These are phyloP conservation scores for Anas bahamensis DNA, from an alignment of 2,797 vertebrate genomes.

Conservation along the genomic window DNA sequence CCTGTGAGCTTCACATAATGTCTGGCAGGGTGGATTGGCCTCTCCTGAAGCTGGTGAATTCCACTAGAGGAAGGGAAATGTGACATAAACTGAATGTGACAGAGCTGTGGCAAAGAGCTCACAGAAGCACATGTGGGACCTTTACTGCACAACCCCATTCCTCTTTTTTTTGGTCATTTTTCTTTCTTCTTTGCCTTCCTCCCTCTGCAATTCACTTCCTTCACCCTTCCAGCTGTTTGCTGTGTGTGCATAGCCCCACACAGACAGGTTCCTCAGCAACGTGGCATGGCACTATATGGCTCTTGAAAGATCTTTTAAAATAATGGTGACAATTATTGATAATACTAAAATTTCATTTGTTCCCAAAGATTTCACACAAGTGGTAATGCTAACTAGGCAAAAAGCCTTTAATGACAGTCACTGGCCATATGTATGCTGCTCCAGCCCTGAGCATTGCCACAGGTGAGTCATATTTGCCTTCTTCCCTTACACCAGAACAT, in stretches of 20 bases:
- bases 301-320: background rate
- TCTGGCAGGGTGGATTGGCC: background rate
- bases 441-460: background rate
- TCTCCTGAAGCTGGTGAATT: background rate
- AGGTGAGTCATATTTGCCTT: background rate
- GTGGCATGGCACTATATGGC: no score
- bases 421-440: background rate
- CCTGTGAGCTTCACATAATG: background rate
- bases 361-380: background rate
- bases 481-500: background rate
- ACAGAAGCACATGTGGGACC: background rate
- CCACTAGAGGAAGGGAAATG: background rate
- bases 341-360: background rate
- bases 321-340: background rate
- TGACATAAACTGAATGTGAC: background rate
- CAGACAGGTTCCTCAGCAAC: background rate
- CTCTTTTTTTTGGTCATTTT: background rate
- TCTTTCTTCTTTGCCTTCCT: background rate
- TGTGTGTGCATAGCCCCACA: background rate
- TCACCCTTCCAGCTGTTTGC: background rate
- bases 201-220: background rate
- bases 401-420: background rate
- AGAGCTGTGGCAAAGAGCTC: background rate
- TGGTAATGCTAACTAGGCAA: background rate
- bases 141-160: no score